phyloP scores from a whole-genome alignment of 1,140 invertebrate genomes.

The Drosophila sproati region DNA sequence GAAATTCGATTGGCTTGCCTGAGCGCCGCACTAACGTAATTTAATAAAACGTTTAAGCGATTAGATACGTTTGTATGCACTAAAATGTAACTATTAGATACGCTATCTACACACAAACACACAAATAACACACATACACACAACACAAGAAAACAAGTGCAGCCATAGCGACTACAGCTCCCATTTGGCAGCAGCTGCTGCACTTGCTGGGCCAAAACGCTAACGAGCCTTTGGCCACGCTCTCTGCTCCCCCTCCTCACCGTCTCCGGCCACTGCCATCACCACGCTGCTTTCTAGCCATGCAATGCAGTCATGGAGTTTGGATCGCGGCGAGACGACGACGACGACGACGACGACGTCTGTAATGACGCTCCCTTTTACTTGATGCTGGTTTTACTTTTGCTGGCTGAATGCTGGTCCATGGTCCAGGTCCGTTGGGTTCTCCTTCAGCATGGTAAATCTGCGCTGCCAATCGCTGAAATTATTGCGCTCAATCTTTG shows the following conservation, averaged over 20 bases:
- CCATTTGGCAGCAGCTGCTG: constrained; percentile 66
- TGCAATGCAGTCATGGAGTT: constrained; percentile 7
- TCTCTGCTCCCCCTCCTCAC: constrained; percentile 23
- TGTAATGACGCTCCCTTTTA: constrained; percentile 68
- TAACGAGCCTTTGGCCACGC: constrained; percentile 81
- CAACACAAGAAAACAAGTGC: constrained; percentile 61
- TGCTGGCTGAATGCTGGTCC: constrained; percentile 39
- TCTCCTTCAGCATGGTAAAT: constrained; percentile 66
- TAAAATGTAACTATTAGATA: constrained; percentile 83
- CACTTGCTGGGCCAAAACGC: constrained; percentile 76
- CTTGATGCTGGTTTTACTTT: constrained; percentile 59
- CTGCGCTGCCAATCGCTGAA: constrained; percentile 81
- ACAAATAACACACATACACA: constrained; percentile 31
- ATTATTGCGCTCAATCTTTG: constrained; percentile 83
- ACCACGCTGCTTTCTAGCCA: constrained; percentile 1
- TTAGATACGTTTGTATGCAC: constrained; percentile 84
- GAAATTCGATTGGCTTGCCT: constrained; percentile 51
- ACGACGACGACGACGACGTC: constrained; percentile 42
- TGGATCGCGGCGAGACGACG: constrained; percentile 45
- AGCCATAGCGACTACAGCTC: constrained; percentile 54
- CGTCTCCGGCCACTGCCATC: neutral
- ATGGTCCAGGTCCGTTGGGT: constrained; percentile 8
- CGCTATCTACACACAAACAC: constrained; percentile 69
- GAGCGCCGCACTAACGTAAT: constrained; percentile 75
- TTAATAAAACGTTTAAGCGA: constrained; percentile 84